These are phyloP conservation scores for Cotesia congregata DNA, from an alignment of 2,888 invertebrate species.

Conservation along the genomic window DNA sequence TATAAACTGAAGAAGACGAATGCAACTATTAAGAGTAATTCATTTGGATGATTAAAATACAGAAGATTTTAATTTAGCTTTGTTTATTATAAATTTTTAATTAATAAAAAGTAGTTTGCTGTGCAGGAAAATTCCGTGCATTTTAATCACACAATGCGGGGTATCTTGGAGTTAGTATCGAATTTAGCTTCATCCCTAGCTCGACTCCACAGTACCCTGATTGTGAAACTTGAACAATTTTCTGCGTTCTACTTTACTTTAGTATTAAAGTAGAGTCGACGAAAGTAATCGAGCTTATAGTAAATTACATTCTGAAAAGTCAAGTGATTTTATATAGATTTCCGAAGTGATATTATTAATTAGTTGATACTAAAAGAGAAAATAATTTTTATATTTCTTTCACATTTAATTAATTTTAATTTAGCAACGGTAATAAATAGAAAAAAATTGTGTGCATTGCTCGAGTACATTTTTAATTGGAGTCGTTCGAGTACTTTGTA, in stretches of 20 bases:
- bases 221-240: conserved; percentile 1
- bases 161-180: neutral
- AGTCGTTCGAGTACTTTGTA: conserved; percentile 21
- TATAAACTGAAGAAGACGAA: too few species aligned
- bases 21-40: neutral
- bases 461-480: conserved; percentile 35
- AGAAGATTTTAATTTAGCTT: too few species aligned
- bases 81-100: neutral
- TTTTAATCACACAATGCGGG: neutral
- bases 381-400: neutral
- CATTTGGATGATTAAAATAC: too few species aligned
- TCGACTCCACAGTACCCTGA: neutral
- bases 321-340: neutral
- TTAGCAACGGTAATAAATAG: neutral
- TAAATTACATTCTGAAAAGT: neutral
- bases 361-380: neutral
- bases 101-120: neutral
- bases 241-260: neutral
- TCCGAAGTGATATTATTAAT: neutral
- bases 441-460: neutral
- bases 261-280: neutral
- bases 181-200: neutral
- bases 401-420: neutral
- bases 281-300: neutral
- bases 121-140: neutral